Conservation (phyloP, 2,113 vertebrate genomes). For the Myiozetetes cayanensis region DNA sequence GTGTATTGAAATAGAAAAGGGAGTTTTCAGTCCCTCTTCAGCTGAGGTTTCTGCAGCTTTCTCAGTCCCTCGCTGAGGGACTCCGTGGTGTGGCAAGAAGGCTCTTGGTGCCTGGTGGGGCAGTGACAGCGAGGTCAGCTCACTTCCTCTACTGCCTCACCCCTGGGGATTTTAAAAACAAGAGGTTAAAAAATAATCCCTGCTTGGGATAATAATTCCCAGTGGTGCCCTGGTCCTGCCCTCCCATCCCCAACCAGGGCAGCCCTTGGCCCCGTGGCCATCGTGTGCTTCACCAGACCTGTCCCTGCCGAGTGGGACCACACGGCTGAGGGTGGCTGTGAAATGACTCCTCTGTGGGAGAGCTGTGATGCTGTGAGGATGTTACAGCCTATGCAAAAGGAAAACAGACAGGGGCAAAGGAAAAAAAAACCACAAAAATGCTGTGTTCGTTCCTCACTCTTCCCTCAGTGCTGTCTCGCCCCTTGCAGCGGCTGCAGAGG, state of each 20-base stretch:
- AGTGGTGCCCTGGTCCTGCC: neutral
- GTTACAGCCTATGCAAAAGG: neutral
- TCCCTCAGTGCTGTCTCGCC: neutral
- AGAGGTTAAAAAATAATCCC: neutral
- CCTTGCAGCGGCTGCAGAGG: neutral
- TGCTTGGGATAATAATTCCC: neutral
- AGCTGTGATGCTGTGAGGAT: neutral
- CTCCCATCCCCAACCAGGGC: too few relatives aligned
- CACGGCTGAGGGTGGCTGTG: neutral
- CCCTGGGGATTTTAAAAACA: neutral
- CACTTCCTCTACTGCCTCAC: neutral
- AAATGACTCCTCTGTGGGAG: neutral
- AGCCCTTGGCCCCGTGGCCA: fast-evolving
- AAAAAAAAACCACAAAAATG: neutral
- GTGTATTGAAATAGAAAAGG: neutral
- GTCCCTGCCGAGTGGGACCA: fast-evolving
- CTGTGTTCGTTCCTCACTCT: slow-evolving; percentile 17
- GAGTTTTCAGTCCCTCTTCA: neutral
- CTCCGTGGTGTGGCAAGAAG: neutral
- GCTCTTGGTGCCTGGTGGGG: neutral
- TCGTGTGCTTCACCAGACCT: fast-evolving
- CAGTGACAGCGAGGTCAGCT: fast-evolving
- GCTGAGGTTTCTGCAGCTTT: neutral
- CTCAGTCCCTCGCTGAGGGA: neutral
- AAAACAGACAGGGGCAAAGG: neutral